Evolutionary conservation across 1,140 invertebrate species (phyloP), one percentile per base, ranked within the genome.

Genomic region (Hormaphis cornu): DNA sequence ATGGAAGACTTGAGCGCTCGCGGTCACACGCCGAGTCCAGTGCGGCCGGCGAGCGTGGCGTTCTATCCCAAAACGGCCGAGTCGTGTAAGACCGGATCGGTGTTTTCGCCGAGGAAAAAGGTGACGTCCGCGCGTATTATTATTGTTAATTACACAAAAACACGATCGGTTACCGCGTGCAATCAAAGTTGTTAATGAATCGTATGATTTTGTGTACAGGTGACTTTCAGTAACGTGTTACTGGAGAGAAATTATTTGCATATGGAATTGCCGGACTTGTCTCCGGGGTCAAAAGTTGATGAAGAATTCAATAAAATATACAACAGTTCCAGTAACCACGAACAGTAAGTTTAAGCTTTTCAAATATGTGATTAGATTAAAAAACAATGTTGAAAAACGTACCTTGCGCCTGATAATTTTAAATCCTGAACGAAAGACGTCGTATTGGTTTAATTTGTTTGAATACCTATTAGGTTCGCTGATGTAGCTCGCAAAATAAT

Each of bases 241-340:
- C 14, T 33, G 14, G 61, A 66, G 18, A 66, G 61, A 35, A 66
- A 66, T 48, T 66, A 48, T 33, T 48, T 66, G 16, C 61, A 66
- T 50, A 66, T 50, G 44, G 61, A 66, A 33, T 33, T 66, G 22
- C 61, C 61, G 18, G 61, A 66, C n/a, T 66, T 66, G 50, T 66
- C 61, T 33, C 61, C 61, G 6, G 61, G 61, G n/a, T 66, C 61
- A 24, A 66, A 24, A 35, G 61, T 66, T 1, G 61, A 66, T 1
- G 61, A 66, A 66, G 61, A 66, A 66, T 66, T 66, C 7, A 66
- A 66, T 22, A 66, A 66, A 33, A 66, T 66, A 50, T 66, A 66
- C 14, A 66, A 66, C n/a, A 66, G 20, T 22, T 46, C 61, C 3
- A 35, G 20, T 9, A 42, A 50, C 12, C 44, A 66, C 22, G 61